Conservation (phyloP, 2,797 vertebrate species). For the Malurus splendens region DNA sequence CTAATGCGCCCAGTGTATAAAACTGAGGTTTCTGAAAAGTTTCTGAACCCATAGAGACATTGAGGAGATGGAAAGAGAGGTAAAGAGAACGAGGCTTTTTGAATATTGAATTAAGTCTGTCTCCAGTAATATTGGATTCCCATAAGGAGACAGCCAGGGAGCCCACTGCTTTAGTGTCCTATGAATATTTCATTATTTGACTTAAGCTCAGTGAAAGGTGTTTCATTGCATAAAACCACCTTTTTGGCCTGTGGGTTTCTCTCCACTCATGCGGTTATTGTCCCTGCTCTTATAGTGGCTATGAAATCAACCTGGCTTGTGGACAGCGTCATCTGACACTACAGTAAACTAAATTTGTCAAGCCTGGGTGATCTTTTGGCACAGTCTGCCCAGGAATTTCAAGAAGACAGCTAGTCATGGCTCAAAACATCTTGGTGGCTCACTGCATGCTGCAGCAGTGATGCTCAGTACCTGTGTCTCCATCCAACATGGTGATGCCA, state of each 20-base stretch:
- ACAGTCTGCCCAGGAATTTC: slow-evolving; percentile 20
- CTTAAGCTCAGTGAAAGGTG: slow-evolving; percentile 50
- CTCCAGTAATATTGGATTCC: slow-evolving; percentile 76
- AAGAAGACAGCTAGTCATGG: neutral
- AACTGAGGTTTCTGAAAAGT: slow-evolving; percentile 60
- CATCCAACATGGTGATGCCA: neutral
- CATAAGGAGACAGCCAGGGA: slow-evolving; percentile 68
- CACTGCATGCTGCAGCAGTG: neutral
- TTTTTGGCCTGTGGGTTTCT: slow-evolving; percentile 15
- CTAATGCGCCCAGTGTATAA: slow-evolving; percentile 17
- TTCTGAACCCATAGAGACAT: slow-evolving; percentile 38
- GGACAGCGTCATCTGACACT: neutral
- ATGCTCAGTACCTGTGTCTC: neutral
- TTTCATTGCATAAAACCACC: slow-evolving; percentile 39
- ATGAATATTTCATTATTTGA: slow-evolving; percentile 76
- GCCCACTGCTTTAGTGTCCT: slow-evolving; percentile 63
- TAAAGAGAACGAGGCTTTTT: slow-evolving; percentile 52
- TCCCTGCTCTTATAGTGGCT: neutral
- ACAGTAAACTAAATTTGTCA: neutral
- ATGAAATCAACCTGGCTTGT: neutral
- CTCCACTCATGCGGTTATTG: neutral
- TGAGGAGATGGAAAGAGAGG: neutral
- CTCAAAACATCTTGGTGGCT: neutral
- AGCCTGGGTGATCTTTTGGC: neutral
- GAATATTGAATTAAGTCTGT: slow-evolving; percentile 76